phyloP scores from a whole-genome alignment of 2,797 vertebrate species.

The Acanthopagrus latus region DNA sequence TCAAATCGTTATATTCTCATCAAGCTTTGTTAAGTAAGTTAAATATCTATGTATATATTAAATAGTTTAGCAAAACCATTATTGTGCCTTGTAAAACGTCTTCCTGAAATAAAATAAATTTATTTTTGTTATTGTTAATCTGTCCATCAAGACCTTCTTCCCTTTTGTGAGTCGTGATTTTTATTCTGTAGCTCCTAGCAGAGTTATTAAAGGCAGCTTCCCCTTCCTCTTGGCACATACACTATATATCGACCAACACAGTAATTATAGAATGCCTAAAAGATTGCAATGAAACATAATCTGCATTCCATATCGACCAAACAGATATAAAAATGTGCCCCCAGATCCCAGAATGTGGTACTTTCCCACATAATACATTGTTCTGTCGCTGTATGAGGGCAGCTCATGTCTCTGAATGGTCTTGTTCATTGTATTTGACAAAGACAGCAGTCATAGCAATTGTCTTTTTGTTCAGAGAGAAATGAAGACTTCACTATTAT shows the following conservation, averaged over 20 bases:
- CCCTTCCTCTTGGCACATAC: background rate
- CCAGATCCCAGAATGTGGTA: slow-evolving; percentile 70
- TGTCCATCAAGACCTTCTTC: slow-evolving; percentile 2
- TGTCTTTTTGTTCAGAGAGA: slow-evolving; percentile 50
- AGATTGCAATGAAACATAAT: slow-evolving; percentile 53
- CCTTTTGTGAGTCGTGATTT: background rate
- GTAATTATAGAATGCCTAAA: slow-evolving; percentile 24
- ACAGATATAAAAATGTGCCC: slow-evolving; percentile 62
- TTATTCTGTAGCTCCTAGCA: background rate
- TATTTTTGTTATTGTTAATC: slow-evolving; percentile 68
- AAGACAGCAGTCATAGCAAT: slow-evolving; percentile 55
- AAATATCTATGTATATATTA: slow-evolving; percentile 53
- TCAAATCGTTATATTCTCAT: slow-evolving; percentile 23
- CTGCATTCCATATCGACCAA: slow-evolving; percentile 63
- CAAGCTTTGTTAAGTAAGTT: slow-evolving; percentile 47
- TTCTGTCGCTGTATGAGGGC: slow-evolving; percentile 45
- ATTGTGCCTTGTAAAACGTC: slow-evolving; percentile 78
- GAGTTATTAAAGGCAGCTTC: background rate
- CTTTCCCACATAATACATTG: slow-evolving; percentile 69
- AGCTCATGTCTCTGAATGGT: slow-evolving; percentile 55
- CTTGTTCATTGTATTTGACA: slow-evolving; percentile 68
- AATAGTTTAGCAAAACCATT: slow-evolving; percentile 66
- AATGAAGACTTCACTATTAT: slow-evolving; percentile 29
- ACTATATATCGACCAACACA: slow-evolving; percentile 1
- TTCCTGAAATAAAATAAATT: slow-evolving; percentile 77